Evolutionary conservation across 1,140 invertebrate species (phyloP).

Genomic region (Daktulosphaira vitifoliae): DNA sequence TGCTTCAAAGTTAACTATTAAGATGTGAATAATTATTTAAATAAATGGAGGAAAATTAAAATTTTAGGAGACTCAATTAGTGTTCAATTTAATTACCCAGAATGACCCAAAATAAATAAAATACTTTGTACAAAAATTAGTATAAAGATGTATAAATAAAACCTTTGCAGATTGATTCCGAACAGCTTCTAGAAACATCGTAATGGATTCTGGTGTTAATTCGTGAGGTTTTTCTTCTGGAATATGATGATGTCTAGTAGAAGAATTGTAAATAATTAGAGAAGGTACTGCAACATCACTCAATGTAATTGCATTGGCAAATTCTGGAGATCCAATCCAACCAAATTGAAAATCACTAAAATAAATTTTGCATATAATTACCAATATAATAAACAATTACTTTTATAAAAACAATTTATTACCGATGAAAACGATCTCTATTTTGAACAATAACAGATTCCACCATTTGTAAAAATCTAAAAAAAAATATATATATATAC

Average conservation of each 20-base stretch:
- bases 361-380: conserved; percentile 1
- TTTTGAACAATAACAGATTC: conserved; percentile 70
- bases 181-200: conserved; percentile 66
- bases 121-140: too few species aligned
- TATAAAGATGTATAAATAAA: too few species aligned
- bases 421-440: conserved; percentile 67
- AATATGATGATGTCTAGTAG: conserved; percentile 80
- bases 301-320: conserved; percentile 88
- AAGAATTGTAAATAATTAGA: conserved; percentile 80
- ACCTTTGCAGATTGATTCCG: conserved; percentile 55
- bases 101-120: too few species aligned
- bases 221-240: conserved; percentile 72
- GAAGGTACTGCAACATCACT: conserved; percentile 70
- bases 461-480: conserved; percentile 68
- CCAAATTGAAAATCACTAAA: conserved; percentile 77
- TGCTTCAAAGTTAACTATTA: too few species aligned
- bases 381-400: not conserved
- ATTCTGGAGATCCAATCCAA: conserved; percentile 70
- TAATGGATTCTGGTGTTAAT: conserved; percentile 68
- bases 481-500: conserved; percentile 28
- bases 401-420: conserved; percentile 39
- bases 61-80: too few species aligned
- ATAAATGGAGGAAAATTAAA: too few species aligned
- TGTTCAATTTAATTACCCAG: too few species aligned
- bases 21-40: too few species aligned